Base-by-base conservation (phyloP, 2,888 invertebrate species). In the Pachliopta kotzebuea region DNA sequence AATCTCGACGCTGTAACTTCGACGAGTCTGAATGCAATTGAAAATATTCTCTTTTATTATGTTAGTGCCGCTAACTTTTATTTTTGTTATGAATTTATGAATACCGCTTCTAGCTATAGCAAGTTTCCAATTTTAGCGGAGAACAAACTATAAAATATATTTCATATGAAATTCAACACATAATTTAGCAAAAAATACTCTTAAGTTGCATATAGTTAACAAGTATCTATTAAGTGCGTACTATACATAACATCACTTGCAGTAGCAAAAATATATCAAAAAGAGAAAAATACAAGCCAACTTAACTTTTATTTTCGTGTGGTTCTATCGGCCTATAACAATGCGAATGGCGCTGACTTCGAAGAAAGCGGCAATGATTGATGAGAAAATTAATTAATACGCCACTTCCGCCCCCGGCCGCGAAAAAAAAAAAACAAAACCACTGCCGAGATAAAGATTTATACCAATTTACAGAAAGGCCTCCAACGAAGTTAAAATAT, bases 341-440 rank as follows among this genome's bases (percentile, higher is more conserved):
- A 75, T 77, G 75, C 71, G 75, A 72, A 73, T 76, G 77, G 76
- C 76, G 75, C 71, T 67, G 71, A 71, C 73, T 76, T 74, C 72
- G 68, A 71, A 74, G 72, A 76, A 74, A 73, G 70, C 67, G 73
- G 73, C 74, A 74, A 76, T 79, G 79, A 79, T 79, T 78, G 79
- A 79, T 79, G 77, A 74, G 69, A 71, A 70, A 72, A 77, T 76
- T 79, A 78, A 79, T 79, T 79, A 77, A 77, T 79, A 77, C 76
- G 73, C 72, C 84, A 85, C 81, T 85, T 86, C 82, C 84, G 83
- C 83, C 78, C 77, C 72, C 75, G 72, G 75, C 75, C 70, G 66
- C 76, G 77, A 81, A 85, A 84, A 37, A 31, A n/a, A n/a, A 37
- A 37, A 82, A 83, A 79, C 77, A 79, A 80, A 78, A 76, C 76